A percentile compares a stretch with the other conserved stretches of the same genome.
Conservation (phyloP, 2,888 invertebrate species). For the Tipula unca region DNA sequence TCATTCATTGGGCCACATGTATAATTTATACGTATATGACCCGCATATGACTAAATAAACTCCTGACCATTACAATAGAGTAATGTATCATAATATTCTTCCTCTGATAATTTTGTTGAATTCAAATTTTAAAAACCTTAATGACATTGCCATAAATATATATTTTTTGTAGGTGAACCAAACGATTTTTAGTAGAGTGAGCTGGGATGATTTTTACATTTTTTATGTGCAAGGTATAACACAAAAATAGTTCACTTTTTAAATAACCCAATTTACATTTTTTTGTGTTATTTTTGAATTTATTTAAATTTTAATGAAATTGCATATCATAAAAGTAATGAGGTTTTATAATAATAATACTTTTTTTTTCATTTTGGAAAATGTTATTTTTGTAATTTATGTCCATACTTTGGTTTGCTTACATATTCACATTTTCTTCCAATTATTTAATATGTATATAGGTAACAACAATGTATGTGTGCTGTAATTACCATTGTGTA, state of each 20-base stretch:
- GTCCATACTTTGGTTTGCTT: not conserved
- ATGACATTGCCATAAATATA: too few species aligned
- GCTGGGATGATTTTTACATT: not conserved
- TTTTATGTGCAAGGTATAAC: not conserved
- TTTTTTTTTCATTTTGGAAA: not conserved
- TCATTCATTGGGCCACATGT: too few species aligned
- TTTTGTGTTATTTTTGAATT: not conserved
- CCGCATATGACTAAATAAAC: too few species aligned
- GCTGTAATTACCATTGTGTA: not conserved
- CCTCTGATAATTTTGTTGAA: too few species aligned
- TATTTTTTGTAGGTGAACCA: not conserved
- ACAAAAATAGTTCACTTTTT: not conserved
- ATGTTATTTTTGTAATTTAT: not conserved
- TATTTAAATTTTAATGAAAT: not conserved
- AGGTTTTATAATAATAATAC: not conserved
- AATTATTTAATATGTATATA: not conserved
- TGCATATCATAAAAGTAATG: not conserved
- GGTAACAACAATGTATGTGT: too few species aligned
- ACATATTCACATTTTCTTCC: not conserved
- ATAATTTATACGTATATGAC: too few species aligned
- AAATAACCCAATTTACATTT: not conserved
- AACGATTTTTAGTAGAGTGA: not conserved
- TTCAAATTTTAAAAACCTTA: too few species aligned
- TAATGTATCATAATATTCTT: too few species aligned
- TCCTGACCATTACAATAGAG: too few species aligned